Percentiles rank a stretch among this genome's conserved stretches.
These are phyloP conservation scores for Melanotus villosus DNA, from an alignment of 2,888 invertebrate species.

Conservation along the genomic window DNA sequence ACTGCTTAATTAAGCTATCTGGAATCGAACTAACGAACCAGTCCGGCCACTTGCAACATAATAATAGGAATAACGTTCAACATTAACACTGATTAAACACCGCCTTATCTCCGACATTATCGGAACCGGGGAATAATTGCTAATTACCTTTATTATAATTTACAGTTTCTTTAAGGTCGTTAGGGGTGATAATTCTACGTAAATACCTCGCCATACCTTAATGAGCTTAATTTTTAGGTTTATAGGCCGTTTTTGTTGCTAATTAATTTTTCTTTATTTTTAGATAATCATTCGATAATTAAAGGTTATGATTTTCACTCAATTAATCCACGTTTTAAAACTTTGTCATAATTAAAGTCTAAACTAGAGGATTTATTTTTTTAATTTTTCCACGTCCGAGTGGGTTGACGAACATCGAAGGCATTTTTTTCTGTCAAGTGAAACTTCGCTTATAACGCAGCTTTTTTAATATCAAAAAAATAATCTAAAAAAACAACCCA, in stretches of 20 bases:
- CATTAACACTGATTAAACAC: constrained; percentile 47
- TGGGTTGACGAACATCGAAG: too few species aligned
- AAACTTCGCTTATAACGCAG: too few species aligned
- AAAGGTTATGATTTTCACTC: too few species aligned
- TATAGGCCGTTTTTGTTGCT: not conserved
- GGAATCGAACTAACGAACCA: constrained; percentile 44
- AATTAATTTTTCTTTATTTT: too few species aligned
- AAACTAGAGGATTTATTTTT: too few species aligned
- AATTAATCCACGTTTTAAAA: too few species aligned
- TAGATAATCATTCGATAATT: too few species aligned
- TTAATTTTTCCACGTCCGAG: too few species aligned
- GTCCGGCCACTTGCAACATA: constrained; percentile 41
- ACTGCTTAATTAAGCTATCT: constrained; percentile 46
- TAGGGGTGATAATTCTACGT: not conserved
- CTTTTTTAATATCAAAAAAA: too few species aligned
- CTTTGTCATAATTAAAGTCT: too few species aligned
- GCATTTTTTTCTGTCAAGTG: too few species aligned
- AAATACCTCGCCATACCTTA: not conserved
- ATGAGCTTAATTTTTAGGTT: not conserved
- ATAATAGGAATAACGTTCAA: constrained; percentile 42
- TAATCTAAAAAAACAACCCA: too few species aligned
- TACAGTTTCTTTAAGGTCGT: constrained; percentile 28
- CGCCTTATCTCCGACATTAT: constrained; percentile 37
- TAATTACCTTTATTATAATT: constrained; percentile 41
- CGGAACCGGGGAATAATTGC: constrained; percentile 38